Evolutionary conservation across 2,113 vertebrate species (phyloP).

Genomic region (Lepisosteus osseus): DNA sequence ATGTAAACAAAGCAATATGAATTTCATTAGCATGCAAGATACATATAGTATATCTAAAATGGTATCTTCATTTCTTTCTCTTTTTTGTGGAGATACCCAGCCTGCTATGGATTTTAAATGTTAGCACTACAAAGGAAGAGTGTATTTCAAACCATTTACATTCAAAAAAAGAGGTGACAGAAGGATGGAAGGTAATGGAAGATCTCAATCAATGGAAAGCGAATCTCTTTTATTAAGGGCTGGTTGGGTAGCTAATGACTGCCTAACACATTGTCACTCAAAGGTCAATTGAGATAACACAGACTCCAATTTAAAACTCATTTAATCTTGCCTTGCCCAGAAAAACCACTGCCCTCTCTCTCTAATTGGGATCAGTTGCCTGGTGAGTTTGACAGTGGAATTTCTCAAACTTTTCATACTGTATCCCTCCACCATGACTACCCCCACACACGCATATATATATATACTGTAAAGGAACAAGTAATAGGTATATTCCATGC

Average conservation of each 20-base stretch:
- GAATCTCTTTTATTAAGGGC: constrained; percentile 44
- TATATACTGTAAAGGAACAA: too few species aligned
- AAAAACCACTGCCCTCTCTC: constrained; percentile 31
- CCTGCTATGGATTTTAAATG: constrained; percentile 30
- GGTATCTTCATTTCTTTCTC: constrained; percentile 12
- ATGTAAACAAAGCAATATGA: neutral
- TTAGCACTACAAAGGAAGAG: constrained; percentile 15
- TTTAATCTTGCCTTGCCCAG: constrained; percentile 8
- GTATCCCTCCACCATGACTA: too few species aligned
- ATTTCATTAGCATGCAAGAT: constrained; percentile 4
- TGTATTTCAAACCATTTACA: constrained; percentile 26
- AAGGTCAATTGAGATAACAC: constrained; percentile 48
- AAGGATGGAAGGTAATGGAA: constrained; percentile 31
- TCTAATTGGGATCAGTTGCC: constrained; percentile 50
- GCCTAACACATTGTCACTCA: constrained; percentile 60
- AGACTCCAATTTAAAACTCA: constrained; percentile 21
- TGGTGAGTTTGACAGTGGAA: constrained; percentile 32
- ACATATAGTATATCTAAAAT: constrained; percentile 5
- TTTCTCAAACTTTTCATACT: too few species aligned
- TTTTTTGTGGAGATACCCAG: constrained; percentile 6
- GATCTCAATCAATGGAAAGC: constrained; percentile 53
- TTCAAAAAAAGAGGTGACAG: constrained; percentile 32
- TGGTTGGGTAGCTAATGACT: constrained; percentile 55
- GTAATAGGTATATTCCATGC: too few species aligned
- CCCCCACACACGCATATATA: too few species aligned